Evolutionary conservation across 2,888 invertebrate genomes (phyloP).

Genomic region (Galerucella pusilla): DNA sequence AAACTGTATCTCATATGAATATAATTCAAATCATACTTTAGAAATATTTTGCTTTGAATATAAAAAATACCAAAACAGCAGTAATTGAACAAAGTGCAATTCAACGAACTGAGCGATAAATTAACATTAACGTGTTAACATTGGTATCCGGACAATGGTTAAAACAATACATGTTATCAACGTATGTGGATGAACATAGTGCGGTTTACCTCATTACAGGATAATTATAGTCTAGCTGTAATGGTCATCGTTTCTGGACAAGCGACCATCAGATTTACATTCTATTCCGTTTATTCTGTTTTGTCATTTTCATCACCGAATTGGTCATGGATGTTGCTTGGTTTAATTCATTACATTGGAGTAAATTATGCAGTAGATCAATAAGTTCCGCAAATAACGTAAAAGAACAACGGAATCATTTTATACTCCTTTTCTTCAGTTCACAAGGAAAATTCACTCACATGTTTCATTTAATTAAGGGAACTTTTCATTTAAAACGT

Average conservation of each 20-base stretch:
- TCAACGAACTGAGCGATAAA: conserved; percentile 24
- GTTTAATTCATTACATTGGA: background rate
- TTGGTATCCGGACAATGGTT: conserved; percentile 41
- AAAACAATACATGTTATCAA: conserved; percentile 48
- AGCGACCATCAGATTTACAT: conserved; percentile 32
- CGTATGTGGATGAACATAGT: conserved; percentile 44
- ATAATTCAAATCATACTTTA: no score
- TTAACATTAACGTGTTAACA: conserved; percentile 42
- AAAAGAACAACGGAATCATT: no score
- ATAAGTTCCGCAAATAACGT: background rate
- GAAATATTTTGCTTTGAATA: no score
- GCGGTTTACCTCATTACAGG: conserved; percentile 54
- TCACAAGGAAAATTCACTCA: no score
- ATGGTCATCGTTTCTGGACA: conserved; percentile 26
- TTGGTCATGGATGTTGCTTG: background rate
- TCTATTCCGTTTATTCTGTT: conserved; percentile 12
- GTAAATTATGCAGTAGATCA: background rate
- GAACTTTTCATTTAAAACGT: no score
- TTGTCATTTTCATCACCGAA: conserved; percentile 6
- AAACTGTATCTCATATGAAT: no score
- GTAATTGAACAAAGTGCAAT: background rate
- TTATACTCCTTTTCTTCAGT: no score
- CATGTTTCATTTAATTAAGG: no score
- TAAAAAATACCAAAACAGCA: no score
- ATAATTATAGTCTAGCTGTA: conserved; percentile 49